These are phyloP conservation scores for Steinernema feltiae DNA, from an alignment of 1,140 invertebrate genomes.

Conservation along the genomic window DNA sequence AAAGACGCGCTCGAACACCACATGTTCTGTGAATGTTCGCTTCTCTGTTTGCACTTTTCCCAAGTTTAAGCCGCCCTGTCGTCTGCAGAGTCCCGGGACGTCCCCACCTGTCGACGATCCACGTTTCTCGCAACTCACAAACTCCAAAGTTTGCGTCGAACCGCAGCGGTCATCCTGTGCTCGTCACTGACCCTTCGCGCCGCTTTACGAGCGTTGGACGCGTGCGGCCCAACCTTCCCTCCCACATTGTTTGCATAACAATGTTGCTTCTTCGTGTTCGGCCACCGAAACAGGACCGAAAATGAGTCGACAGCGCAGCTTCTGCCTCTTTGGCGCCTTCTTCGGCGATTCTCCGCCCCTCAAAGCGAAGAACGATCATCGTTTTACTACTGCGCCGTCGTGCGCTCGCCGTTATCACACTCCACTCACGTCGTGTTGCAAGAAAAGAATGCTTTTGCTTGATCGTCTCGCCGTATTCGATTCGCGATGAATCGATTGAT, in stretches of 20 bases:
- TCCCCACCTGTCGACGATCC: too few species aligned
- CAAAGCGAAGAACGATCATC: neutral
- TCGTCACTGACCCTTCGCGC: neutral
- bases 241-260: constrained; percentile 8
- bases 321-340: neutral
- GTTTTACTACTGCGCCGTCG: neutral
- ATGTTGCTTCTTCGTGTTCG: neutral
- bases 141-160: neutral
- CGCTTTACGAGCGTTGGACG: constrained; percentile 5
- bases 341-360: neutral
- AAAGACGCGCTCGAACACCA: neutral
- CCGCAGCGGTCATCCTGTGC: neutral
- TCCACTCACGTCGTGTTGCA: neutral
- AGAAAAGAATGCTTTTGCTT: constrained; percentile 15
- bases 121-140: neutral
- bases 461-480: neutral
- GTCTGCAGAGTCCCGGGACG: too few species aligned
- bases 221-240: neutral
- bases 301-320: neutral
- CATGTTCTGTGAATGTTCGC: neutral
- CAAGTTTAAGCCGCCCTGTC: neutral
- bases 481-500: neutral
- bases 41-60: neutral
- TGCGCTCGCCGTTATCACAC: constrained; percentile 2
- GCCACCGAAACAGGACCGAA: neutral